These are phyloP conservation scores for Corythucha ciliata DNA, from an alignment of 2,888 invertebrate species.

Conservation along the genomic window DNA sequence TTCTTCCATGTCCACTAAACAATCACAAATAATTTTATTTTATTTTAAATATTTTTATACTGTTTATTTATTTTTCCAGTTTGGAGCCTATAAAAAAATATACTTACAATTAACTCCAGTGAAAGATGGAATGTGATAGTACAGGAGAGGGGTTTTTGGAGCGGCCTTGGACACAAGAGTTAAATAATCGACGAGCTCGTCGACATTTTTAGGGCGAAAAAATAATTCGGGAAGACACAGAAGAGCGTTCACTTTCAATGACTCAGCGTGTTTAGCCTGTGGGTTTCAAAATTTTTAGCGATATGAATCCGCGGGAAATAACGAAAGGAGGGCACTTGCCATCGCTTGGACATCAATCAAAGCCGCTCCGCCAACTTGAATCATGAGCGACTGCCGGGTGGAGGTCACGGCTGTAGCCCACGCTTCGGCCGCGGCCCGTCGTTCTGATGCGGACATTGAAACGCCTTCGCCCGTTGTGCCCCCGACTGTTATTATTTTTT, in stretches of 20 bases:
- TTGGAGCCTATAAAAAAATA: not conserved
- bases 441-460: slow-evolving; percentile 55
- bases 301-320: no score
- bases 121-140: slow-evolving; percentile 71
- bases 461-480: slow-evolving; percentile 72
- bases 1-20: slow-evolving; percentile 60
- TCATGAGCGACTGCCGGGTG: slow-evolving; percentile 52
- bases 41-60: not conserved
- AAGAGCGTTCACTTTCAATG: slow-evolving; percentile 55
- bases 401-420: slow-evolving; percentile 52
- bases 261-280: slow-evolving; percentile 61
- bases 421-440: slow-evolving; percentile 55
- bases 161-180: slow-evolving; percentile 58
- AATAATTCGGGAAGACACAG: slow-evolving; percentile 68
- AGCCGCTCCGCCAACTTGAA: slow-evolving; percentile 62
- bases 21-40: not conserved
- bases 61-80: not conserved
- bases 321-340: slow-evolving; percentile 8
- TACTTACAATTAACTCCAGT: slow-evolving; percentile 62
- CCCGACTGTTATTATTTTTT: slow-evolving; percentile 51
- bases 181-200: slow-evolving; percentile 57
- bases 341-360: slow-evolving; percentile 54
- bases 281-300: no score
- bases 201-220: slow-evolving; percentile 55
- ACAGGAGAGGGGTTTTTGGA: slow-evolving; percentile 64